Evolutionary conservation across 2,888 invertebrate genomes (phyloP).

Genomic region (Drosophila maculinotata): DNA sequence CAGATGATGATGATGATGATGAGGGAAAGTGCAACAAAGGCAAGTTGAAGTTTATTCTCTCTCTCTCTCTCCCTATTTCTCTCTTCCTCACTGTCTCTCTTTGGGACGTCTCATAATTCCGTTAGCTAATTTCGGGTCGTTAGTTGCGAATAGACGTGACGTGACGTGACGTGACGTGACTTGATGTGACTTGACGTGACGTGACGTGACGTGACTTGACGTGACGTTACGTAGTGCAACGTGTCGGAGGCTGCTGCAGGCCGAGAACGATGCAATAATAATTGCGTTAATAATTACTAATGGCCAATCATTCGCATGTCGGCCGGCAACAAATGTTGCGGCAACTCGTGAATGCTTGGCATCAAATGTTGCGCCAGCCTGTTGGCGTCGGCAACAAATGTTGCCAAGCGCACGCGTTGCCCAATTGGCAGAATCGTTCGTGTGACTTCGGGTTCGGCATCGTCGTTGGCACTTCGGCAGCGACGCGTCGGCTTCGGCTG

Average conservation of each 20-base stretch:
- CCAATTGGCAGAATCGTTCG: conserved; percentile 63
- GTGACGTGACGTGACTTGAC: neutral
- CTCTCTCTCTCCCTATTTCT: too few relatives aligned
- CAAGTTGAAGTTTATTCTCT: conserved; percentile 39
- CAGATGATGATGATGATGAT: conserved; percentile 18
- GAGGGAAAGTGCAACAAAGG: conserved; percentile 47
- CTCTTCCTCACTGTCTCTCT: too few relatives aligned
- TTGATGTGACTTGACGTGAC: too few relatives aligned
- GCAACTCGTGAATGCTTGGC: conserved; percentile 33
- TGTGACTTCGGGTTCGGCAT: conserved; percentile 23
- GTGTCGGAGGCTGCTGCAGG: neutral
- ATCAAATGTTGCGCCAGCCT: neutral
- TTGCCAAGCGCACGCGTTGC: conserved; percentile 37
- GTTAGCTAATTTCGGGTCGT: conserved; percentile 70
- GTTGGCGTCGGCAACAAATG: conserved; percentile 34
- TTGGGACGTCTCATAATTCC: conserved; percentile 56
- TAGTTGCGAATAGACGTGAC: conserved; percentile 50
- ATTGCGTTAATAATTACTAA: conserved; percentile 68
- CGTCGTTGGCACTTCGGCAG: conserved; percentile 2
- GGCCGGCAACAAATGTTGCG: conserved; percentile 28
- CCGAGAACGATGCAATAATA: conserved; percentile 42
- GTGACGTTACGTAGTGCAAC: too few relatives aligned
- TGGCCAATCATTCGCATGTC: conserved; percentile 51
- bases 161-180: conserved; percentile 3
- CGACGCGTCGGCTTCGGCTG: conserved; percentile 6